These are phyloP conservation scores for Lepidothrix coronata DNA, from an alignment of 2,113 vertebrate genomes.

Conservation along the genomic window DNA sequence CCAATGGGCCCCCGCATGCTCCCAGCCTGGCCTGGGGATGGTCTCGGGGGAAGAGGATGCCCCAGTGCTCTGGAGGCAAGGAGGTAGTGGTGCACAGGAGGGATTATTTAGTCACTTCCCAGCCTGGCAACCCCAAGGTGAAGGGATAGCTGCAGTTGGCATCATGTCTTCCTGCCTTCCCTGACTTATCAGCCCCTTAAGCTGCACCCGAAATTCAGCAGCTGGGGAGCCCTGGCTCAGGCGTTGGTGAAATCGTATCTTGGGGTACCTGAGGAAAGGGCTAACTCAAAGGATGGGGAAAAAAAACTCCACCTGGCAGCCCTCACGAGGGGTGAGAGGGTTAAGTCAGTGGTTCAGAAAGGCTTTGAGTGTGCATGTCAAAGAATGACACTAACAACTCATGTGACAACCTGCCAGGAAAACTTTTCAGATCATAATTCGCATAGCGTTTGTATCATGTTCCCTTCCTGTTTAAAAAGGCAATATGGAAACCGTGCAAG, in stretches of 20 bases:
- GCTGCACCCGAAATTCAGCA: not conserved
- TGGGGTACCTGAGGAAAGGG: not conserved
- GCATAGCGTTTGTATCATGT: not conserved
- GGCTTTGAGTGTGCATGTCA: constrained; percentile 2
- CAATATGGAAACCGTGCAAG: not conserved
- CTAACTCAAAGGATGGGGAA: not conserved
- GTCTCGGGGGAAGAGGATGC: not conserved
- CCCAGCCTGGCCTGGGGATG: not conserved
- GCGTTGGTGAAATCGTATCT: not conserved
- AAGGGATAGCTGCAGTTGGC: not conserved
- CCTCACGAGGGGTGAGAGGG: not conserved
- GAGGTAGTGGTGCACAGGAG: not conserved
- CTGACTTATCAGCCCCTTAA: not conserved
- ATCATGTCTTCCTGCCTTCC: not conserved
- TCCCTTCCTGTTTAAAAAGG: constrained; percentile 52
- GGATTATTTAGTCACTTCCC: not conserved
- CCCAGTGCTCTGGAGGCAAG: not conserved
- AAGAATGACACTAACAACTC: constrained; percentile 27
- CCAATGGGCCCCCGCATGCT: rapidly evolving
- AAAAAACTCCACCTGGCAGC: not conserved
- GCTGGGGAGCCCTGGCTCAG: not conserved
- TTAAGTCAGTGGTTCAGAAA: not conserved
- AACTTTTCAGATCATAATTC: constrained; percentile 56
- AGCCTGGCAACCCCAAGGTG: not conserved
- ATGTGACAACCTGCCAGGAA: constrained; percentile 36